Evolutionary conservation across 2,888 invertebrate genomes (phyloP).

Genomic region (Atethmia centrago): DNA sequence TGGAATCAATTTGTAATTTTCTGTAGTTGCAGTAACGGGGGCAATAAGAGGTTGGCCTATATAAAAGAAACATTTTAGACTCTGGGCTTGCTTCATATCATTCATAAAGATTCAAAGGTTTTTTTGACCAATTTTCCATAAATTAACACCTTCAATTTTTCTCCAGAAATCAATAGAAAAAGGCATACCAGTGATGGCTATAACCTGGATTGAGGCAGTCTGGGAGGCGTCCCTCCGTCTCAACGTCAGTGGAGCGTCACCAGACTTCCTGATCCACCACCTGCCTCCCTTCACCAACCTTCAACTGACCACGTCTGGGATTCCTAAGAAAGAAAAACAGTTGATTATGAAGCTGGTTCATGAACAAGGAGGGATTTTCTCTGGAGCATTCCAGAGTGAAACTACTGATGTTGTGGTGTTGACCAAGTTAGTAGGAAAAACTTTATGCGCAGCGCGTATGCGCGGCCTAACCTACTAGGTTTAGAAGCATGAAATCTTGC

Average conservation of each 20-base stretch:
- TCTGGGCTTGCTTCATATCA: background rate
- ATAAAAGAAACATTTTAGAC: background rate
- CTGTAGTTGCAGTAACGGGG: background rate
- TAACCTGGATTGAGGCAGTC: constrained; percentile 94
- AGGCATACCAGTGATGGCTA: constrained; percentile 93
- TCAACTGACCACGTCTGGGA: constrained; percentile 94
- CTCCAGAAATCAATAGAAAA: constrained; percentile 92
- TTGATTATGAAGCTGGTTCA: constrained; percentile 92
- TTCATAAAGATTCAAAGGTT: background rate
- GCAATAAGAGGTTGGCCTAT: background rate
- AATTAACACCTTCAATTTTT: background rate
- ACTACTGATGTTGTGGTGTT: constrained; percentile 90
- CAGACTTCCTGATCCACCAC: constrained; percentile 90
- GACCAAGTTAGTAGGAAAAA: constrained; percentile 85
- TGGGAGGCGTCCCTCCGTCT: constrained; percentile 93
- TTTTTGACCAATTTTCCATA: background rate
- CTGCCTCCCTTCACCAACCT: constrained; percentile 94
- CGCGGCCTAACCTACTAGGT: background rate
- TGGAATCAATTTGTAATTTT: background rate
- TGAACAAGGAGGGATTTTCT: constrained; percentile 93
- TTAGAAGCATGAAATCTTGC: background rate
- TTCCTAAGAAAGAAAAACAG: constrained; percentile 91
- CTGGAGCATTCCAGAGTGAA: constrained; percentile 88
- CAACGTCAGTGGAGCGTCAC: constrained; percentile 91
- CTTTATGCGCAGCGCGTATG: background rate